Evolutionary conservation across 2,888 invertebrate genomes (phyloP).

Genomic region (Ochropacha duplaris): DNA sequence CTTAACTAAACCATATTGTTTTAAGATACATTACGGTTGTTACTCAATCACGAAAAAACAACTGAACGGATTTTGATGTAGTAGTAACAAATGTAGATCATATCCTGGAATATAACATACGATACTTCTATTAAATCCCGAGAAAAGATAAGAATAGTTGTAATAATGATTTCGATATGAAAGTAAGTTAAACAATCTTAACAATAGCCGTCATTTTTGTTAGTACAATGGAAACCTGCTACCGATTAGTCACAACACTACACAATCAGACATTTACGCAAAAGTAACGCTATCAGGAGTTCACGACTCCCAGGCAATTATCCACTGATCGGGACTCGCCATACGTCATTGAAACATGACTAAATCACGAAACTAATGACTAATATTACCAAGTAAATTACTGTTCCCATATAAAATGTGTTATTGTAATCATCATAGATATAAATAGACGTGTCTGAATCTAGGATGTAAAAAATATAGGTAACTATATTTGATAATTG

Average conservation of each 20-base stretch:
- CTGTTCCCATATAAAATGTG: slow-evolving; percentile 12
- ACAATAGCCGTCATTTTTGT: not conserved
- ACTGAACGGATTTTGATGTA: too few species aligned
- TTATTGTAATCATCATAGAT: not conserved
- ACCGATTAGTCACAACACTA: slow-evolving; percentile 73
- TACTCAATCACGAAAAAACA: too few species aligned
- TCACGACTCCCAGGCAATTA: slow-evolving; percentile 66
- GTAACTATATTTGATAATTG: not conserved
- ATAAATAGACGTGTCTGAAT: not conserved
- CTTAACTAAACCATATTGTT: not conserved
- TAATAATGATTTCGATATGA: too few species aligned
- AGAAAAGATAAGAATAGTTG: too few species aligned
- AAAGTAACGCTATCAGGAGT: slow-evolving; percentile 59
- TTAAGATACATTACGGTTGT: too few species aligned
- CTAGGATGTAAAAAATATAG: not conserved
- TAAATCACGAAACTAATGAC: slow-evolving; percentile 63
- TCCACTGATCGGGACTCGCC: slow-evolving; percentile 47
- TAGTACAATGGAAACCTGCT: slow-evolving; percentile 44
- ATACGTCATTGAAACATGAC: slow-evolving; percentile 52
- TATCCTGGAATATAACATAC: too few species aligned
- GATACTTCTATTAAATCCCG: too few species aligned
- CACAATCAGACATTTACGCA: slow-evolving; percentile 62
- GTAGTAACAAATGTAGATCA: too few species aligned
- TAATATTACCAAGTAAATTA: slow-evolving; percentile 33
- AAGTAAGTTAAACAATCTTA: too few species aligned